Evolutionary conservation across 2,888 invertebrate genomes (phyloP).

Genomic region (Synanthedon myopaeformis): DNA sequence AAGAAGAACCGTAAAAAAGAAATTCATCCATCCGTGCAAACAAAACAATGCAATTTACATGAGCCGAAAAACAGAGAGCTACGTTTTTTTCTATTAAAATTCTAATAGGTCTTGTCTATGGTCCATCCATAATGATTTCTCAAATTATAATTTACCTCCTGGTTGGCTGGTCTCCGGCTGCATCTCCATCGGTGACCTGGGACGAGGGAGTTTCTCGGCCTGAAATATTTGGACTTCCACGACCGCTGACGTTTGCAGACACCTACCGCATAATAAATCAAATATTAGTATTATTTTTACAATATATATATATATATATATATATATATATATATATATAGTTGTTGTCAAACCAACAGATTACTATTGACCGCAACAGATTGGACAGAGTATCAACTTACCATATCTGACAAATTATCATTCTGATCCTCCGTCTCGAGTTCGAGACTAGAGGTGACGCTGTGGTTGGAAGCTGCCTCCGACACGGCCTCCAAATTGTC

Average conservation of each 20-base stretch:
- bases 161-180: constrained; percentile 60
- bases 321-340: too few species aligned
- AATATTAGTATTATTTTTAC: not conserved
- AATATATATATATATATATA: too few species aligned
- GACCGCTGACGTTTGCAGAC: constrained; percentile 91
- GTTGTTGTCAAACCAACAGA: not conserved
- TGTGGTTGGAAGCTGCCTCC: constrained; percentile 95
- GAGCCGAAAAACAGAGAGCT: too few species aligned
- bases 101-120: too few species aligned
- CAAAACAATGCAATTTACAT: too few species aligned
- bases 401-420: constrained; percentile 97
- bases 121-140: too few species aligned
- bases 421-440: constrained; percentile 90
- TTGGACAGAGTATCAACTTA: constrained; percentile 39
- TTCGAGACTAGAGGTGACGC: constrained; percentile 91
- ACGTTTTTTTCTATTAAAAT: too few species aligned
- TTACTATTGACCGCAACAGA: too few species aligned
- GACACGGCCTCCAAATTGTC: constrained; percentile 96
- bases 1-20: too few species aligned
- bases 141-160: constrained; percentile 31
- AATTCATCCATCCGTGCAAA: too few species aligned
- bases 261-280: constrained; percentile 28
- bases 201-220: constrained; percentile 97
- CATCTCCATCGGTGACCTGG: constrained; percentile 86
- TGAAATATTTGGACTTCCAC: constrained; percentile 95